phyloP scores from a whole-genome alignment of 1,140 invertebrate species.

The Oncopodura yosiiana region DNA sequence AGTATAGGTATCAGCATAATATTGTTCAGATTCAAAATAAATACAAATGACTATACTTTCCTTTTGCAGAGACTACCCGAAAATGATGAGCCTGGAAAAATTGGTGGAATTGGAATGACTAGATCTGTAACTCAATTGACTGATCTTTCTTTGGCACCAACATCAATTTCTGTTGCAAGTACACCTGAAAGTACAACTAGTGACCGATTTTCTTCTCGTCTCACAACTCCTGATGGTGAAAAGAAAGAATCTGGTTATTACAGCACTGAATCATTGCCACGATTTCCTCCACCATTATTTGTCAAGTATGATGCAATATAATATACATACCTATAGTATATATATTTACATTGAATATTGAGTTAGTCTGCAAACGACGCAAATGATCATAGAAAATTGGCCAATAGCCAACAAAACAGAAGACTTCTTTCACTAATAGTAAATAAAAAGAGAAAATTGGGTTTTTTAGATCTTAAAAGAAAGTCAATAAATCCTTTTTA shows the following conservation, averaged over 20 bases:
- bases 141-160: constrained; percentile 11
- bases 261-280: constrained; percentile 29
- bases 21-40: not conserved
- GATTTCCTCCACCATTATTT: constrained; percentile 29
- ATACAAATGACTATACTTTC: not conserved
- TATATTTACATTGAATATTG: too few species aligned
- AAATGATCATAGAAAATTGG: too few species aligned
- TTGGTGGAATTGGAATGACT: constrained; percentile 27
- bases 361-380: too few species aligned
- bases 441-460: too few species aligned
- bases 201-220: constrained; percentile 26
- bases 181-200: constrained; percentile 35
- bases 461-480: too few species aligned
- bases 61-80: constrained; percentile 42
- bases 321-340: too few species aligned
- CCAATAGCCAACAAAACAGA: too few species aligned
- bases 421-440: too few species aligned
- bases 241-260: constrained; percentile 34
- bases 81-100: constrained; percentile 41
- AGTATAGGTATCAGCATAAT: too few species aligned
- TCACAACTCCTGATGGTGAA: constrained; percentile 34
- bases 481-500: too few species aligned
- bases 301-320: too few species aligned
- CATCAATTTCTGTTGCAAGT: constrained; percentile 26
- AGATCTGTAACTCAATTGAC: constrained; percentile 31